phyloP scores from a whole-genome alignment of 2,888 invertebrate genomes.

The Penaeus monodon region DNA sequence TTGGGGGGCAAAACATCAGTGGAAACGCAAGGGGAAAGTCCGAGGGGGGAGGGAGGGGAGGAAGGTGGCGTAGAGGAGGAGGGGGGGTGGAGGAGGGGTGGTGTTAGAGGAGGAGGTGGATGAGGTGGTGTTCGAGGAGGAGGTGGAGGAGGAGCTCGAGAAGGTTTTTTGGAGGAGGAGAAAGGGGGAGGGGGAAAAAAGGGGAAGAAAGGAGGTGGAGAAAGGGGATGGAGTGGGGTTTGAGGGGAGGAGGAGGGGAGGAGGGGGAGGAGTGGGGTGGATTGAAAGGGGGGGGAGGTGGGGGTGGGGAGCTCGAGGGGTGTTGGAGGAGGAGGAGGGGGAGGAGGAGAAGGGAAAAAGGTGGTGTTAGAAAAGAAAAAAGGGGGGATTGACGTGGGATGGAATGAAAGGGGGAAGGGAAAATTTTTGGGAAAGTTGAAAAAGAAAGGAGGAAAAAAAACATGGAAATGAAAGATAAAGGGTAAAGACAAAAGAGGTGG shows the following conservation, averaged over 20 bases:
- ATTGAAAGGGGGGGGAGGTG: too few relatives aligned
- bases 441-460: too few relatives aligned
- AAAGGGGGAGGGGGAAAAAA: neutral
- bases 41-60: neutral
- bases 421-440: neutral
- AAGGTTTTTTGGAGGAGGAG: too few relatives aligned
- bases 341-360: neutral
- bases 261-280: neutral
- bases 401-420: too few relatives aligned
- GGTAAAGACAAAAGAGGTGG: too few relatives aligned
- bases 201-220: neutral
- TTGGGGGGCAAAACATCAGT: conserved; percentile 48
- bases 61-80: neutral
- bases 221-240: neutral
- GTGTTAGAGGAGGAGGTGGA: neutral
- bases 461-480: too few relatives aligned
- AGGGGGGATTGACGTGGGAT: neutral
- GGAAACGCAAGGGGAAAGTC: conserved; percentile 27
- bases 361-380: too few relatives aligned
- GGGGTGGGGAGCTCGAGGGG: neutral
- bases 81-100: neutral
- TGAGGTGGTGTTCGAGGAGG: neutral
- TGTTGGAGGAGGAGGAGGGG: neutral
- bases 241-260: neutral
- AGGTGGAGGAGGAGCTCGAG: neutral